Conservation (phyloP, 2,888 invertebrate genomes). For the Phasia obesa region DNA sequence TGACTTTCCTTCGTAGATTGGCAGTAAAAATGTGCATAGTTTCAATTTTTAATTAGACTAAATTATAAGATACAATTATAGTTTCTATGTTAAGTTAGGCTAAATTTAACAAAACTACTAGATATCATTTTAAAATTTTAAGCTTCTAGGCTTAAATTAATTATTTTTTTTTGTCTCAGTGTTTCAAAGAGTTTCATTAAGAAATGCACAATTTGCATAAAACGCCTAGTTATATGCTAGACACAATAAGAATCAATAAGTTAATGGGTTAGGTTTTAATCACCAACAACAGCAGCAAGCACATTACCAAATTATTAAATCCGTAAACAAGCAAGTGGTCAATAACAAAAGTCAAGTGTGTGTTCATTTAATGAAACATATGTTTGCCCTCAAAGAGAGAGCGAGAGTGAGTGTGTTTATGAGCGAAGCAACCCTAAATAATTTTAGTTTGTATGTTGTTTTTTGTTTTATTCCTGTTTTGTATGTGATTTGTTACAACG, state of each 20-base stretch:
- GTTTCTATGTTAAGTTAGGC: too few relatives aligned
- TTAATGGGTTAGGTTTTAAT: constrained; percentile 28
- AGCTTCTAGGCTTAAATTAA: too few relatives aligned
- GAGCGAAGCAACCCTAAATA: constrained; percentile 47
- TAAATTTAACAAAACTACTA: too few relatives aligned
- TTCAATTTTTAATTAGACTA: too few relatives aligned
- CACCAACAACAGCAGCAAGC: background rate
- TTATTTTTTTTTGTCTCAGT: too few relatives aligned
- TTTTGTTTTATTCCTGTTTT: constrained; percentile 23
- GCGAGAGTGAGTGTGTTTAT: background rate
- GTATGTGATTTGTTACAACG: constrained; percentile 52
- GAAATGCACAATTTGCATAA: background rate
- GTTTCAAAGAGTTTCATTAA: constrained; percentile 1
- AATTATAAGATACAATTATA: too few relatives aligned
- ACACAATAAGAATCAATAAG: background rate
- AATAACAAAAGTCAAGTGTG: constrained; percentile 37
- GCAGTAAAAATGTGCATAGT: too few relatives aligned
- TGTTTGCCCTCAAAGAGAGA: background rate
- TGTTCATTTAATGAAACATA: background rate
- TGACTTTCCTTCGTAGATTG: too few relatives aligned
- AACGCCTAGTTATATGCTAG: background rate
- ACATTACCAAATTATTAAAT: background rate
- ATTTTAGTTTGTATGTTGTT: constrained; percentile 21
- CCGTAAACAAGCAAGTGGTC: constrained; percentile 36
- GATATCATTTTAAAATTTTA: too few relatives aligned